Evolutionary conservation across 2,888 invertebrate genomes (phyloP), one percentile per base, ranked within the genome.

Genomic region (Sesia apiformis): DNA sequence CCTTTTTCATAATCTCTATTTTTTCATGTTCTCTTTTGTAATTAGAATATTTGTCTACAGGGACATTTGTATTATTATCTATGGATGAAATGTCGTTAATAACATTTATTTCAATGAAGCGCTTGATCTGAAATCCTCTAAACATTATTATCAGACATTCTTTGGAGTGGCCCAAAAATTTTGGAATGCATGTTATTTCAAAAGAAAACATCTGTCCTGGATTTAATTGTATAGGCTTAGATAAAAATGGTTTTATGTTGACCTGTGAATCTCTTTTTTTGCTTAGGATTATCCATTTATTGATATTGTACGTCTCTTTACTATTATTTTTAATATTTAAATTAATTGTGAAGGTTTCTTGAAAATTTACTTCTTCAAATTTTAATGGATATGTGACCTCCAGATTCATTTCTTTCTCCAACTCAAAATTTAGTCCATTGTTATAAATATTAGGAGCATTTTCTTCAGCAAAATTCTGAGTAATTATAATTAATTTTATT

Each of bases 131-230:
- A 67, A 93, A 93, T 40, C 88, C 84, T 67, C 81, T 84, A 67
- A 94, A 94, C 51, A 83, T 70, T 60, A 94, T 90, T 38, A 92
- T 75, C 52, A 94, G 76, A 43, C 91, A 73, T 82, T 94, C 94
- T 59, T 85, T 90, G 6, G 91, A 90, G 51, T 70, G 74, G 3
- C 94, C 94, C 55, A 92, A 80, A 72, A 91, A 92, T 74, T 90
- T 92, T 4, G 92, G 91, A 42, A 67, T 74, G 61, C 93, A 93
- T 56, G 74, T 78, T 54, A 93, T 83, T 43, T 67, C 77, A 53
- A 91, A 88, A 38, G 66, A 69, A 51, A 90, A 65, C 40, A 75
- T 76, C 59, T 87, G 72, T 3, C 73, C 71, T 0, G 91, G 88
- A 53, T 74, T 65, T 52, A 93, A 64, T 54, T 72, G 75, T 42